Evolutionary conservation across 2,888 invertebrate species (phyloP).

Genomic region (Diadromus collaris): DNA sequence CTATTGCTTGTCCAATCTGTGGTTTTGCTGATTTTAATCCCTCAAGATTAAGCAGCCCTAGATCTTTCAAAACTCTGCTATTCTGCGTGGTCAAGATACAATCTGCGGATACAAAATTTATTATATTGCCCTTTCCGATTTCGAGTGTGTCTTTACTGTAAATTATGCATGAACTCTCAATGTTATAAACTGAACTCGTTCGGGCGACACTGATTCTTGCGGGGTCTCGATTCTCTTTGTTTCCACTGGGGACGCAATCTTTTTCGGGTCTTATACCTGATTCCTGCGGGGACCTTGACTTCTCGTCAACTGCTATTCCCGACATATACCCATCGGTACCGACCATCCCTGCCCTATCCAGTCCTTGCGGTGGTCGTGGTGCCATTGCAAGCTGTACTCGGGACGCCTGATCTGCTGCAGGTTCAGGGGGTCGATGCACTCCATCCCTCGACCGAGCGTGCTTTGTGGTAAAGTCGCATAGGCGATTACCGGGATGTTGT

Average conservation of each 20-base stretch:
- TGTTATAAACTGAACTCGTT: not conserved
- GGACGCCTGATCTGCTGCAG: too few relatives aligned
- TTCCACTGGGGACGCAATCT: not conserved
- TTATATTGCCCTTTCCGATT: conserved; percentile 38
- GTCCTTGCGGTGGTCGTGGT: too few relatives aligned
- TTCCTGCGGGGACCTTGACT: not conserved
- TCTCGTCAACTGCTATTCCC: not conserved
- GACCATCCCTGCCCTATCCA: not conserved
- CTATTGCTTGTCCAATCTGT: not conserved
- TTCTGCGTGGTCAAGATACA: conserved; percentile 18
- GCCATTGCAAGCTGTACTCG: too few relatives aligned
- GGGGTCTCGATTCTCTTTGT: too few relatives aligned
- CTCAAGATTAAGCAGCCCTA: not conserved
- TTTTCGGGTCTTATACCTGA: conserved; percentile 9
- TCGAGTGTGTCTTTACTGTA: conserved; percentile 32
- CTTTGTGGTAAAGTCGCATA: not conserved
- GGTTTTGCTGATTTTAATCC: conserved; percentile 11
- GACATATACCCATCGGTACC: not conserved
- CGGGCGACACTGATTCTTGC: not conserved
- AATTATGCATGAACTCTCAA: conserved; percentile 9
- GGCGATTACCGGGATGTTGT: conserved; percentile 8
- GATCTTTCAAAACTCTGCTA: not conserved
- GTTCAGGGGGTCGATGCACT: not conserved
- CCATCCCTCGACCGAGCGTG: not conserved
- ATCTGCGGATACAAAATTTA: conserved; percentile 31